Evolutionary conservation across 2,113 vertebrate species (phyloP).

Genomic region (Gadus macrocephalus): DNA sequence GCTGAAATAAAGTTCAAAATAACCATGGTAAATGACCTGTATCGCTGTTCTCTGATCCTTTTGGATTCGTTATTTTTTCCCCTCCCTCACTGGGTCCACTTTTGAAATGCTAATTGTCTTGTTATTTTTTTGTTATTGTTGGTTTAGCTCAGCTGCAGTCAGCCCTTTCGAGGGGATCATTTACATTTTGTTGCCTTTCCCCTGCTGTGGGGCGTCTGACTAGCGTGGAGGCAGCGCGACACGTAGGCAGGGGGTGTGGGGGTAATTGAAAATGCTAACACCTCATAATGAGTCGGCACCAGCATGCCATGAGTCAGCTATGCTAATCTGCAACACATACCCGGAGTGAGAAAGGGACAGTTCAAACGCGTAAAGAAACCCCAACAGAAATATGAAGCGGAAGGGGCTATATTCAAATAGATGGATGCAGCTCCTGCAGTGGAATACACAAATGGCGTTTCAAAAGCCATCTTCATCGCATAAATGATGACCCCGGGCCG

Average conservation of each 20-base stretch:
- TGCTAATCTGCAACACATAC: conserved; percentile 40
- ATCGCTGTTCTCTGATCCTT: not conserved
- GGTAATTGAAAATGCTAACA: conserved; percentile 61
- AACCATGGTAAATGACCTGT: conserved; percentile 30
- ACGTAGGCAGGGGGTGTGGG: conserved; percentile 41
- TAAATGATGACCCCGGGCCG: not conserved
- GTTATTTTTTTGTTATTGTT: conserved; percentile 25
- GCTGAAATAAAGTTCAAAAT: conserved; percentile 72
- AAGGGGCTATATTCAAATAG: not conserved
- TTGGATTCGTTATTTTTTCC: not conserved
- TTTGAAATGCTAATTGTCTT: conserved; percentile 12
- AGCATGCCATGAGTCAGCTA: conserved; percentile 50
- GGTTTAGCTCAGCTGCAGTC: conserved; percentile 24
- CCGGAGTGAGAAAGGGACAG: not conserved
- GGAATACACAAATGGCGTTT: conserved; percentile 17
- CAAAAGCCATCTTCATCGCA: too few species aligned
- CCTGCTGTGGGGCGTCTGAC: conserved; percentile 63
- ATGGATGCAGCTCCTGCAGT: conserved; percentile 40
- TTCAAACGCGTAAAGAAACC: not conserved
- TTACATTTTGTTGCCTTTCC: conserved; percentile 62
- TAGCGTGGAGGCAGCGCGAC: conserved; percentile 39
- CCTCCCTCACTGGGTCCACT: not conserved
- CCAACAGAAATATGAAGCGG: too few species aligned
- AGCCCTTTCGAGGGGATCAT: conserved; percentile 22
- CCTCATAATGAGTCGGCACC: conserved; percentile 56